Percentiles rank a stretch among this genome's conserved stretches.
phyloP scores from a whole-genome alignment of 1,140 invertebrate species.

The Drosophila setifemur region DNA sequence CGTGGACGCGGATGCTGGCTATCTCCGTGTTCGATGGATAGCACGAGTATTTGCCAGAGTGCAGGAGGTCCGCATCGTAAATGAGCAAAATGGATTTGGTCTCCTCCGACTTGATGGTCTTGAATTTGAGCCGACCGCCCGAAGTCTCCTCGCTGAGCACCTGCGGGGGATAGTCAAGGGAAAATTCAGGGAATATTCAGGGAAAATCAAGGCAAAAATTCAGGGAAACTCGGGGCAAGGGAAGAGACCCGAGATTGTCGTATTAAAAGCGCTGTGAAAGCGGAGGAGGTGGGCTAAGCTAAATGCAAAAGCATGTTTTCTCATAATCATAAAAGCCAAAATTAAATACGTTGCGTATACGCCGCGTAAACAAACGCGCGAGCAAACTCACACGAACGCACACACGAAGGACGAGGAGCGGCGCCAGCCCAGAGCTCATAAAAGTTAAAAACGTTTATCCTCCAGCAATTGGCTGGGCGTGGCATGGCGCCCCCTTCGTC shows the following conservation, averaged over 20 bases:
- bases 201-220: no score
- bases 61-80: conserved; percentile 80
- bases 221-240: no score
- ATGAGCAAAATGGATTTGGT: conserved; percentile 82
- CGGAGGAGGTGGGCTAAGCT: conserved; percentile 22
- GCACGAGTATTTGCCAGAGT: conserved; percentile 84
- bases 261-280: conserved; percentile 31
- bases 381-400: conserved; percentile 9
- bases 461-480: conserved; percentile 67
- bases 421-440: conserved; percentile 54
- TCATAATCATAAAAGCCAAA: conserved; percentile 79
- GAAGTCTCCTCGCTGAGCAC: conserved; percentile 82
- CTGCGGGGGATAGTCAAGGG: conserved; percentile 42
- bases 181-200: not conserved
- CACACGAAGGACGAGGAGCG: not conserved
- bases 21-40: conserved; percentile 84
- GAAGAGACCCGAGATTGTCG: conserved; percentile 19
- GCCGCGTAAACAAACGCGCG: conserved; percentile 66
- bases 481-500: conserved; percentile 11
- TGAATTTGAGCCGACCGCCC: conserved; percentile 81
- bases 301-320: conserved; percentile 80
- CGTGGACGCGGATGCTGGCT: conserved; percentile 84
- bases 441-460: conserved; percentile 78
- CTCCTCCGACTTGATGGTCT: conserved; percentile 82
- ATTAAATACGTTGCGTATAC: conserved; percentile 79